Evolutionary conservation across 2,113 vertebrate species (phyloP), one percentile per base, ranked within the genome.

Genomic region (Coregonus clupeaformis): DNA sequence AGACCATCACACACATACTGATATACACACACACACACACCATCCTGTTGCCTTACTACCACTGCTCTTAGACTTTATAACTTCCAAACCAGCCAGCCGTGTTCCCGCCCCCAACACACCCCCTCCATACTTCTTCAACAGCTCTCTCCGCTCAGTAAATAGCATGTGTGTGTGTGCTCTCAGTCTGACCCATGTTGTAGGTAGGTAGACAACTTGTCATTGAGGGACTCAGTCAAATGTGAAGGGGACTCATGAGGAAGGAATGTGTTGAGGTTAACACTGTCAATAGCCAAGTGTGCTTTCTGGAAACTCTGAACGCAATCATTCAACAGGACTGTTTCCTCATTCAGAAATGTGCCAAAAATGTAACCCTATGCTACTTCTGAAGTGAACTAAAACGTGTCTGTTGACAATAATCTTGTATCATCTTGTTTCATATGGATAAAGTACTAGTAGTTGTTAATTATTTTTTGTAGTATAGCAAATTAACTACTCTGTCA

Each of bases 201-300:
- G 36, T 42, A 42, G 36, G 81, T 82, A 82, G 72, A 83, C 24
- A 14, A 47, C 57, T 60, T 69, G 79, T 82, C 77, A 81, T 73
- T 80, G 84, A 88, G 79, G 82, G 74, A 67, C 83, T 78, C 78
- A 71, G 75, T 70, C 71, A 47, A 75, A 72, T 88, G 82, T 42
- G 88, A 84, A 84, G 77, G 77, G 79, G 60, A 47, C 73, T 49
- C 80, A 78, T 84, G 82, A 86, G 83, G 78, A 71, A 72, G 81
- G 80, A 52, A 55, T 75, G 82, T 89, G 83, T 84, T 86, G 74
- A 60, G 57, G 83, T 87, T 85, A 83, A 84, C 82, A 82, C 82
- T 47, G 66, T 72, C 55, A 71, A 78, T 69, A 64, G 75, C 85
- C 81, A 82, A 77, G 69, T 0, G 73, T 85, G 71, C 42, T 77